Evolutionary conservation across 1,140 invertebrate genomes (phyloP).

Genomic region (Schlechtendalia chinensis): DNA sequence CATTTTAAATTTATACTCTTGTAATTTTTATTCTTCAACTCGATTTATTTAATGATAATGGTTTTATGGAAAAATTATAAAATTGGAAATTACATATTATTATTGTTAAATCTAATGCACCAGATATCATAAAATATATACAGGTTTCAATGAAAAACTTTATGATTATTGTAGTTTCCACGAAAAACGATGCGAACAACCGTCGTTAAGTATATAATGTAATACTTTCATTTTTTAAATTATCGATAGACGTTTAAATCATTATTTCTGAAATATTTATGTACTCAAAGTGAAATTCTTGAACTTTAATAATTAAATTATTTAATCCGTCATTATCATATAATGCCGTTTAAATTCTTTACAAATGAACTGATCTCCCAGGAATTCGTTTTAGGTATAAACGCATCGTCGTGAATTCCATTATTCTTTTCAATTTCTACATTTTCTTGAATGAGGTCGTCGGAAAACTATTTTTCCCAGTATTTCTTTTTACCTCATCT

Average conservation of each 20-base stretch:
- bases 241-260: neutral
- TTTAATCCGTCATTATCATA: conserved; percentile 6
- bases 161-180: no score
- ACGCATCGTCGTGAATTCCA: conserved; percentile 31
- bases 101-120: no score
- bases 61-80: no score
- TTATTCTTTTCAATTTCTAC: conserved; percentile 49
- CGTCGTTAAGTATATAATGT: no score
- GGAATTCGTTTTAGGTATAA: conserved; percentile 40
- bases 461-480: conserved; percentile 36
- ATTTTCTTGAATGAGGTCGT: conserved; percentile 37
- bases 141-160: no score
- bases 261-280: neutral
- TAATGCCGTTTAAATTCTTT: conserved; percentile 47
- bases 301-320: conserved; percentile 37
- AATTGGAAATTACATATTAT: no score
- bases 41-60: no score
- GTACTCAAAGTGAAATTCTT: conserved; percentile 7
- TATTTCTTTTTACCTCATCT: neutral
- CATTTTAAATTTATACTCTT: no score
- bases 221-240: no score
- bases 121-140: no score
- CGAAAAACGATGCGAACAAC: no score
- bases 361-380: conserved; percentile 28
- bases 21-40: no score